These are phyloP conservation scores for Manis crassicaudata DNA, from an alignment of 2,797 vertebrate species.

Conservation along the genomic window DNA sequence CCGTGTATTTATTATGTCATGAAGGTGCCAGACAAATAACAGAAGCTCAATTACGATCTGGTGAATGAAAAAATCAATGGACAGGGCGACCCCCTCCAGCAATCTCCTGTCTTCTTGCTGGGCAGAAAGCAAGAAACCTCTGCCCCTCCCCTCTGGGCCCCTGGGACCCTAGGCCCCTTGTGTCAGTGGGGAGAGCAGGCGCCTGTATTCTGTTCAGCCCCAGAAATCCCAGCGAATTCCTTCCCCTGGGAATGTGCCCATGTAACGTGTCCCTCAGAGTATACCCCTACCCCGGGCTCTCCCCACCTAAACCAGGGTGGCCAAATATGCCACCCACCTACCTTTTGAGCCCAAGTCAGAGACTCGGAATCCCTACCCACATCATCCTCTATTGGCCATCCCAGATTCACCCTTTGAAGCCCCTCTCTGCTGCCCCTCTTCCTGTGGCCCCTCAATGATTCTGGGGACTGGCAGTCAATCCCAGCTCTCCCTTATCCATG, in stretches of 20 bases:
- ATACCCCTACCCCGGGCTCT: no score
- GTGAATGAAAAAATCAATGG: not conserved
- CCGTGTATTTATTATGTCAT: not conserved
- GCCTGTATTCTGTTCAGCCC: not conserved
- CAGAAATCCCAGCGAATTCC: not conserved
- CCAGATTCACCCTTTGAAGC: not conserved
- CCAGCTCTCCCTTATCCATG: not conserved
- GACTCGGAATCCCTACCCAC: not conserved
- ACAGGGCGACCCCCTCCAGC: not conserved
- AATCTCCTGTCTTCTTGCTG: not conserved
- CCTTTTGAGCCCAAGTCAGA: not conserved
- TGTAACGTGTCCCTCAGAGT: not conserved
- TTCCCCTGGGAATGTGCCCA: not conserved
- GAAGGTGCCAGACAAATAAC: not conserved
- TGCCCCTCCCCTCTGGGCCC: not conserved
- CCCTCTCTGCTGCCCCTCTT: no score
- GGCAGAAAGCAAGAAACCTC: not conserved
- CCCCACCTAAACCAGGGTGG: not conserved
- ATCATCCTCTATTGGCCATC: not conserved
- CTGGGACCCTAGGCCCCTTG: not conserved
- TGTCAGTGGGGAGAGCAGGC: not conserved
- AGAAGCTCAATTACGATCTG: not conserved
- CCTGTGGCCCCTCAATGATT: not conserved
- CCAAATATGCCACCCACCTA: not conserved
- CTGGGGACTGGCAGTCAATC: rapidly evolving